Conservation (phyloP, 2,797 vertebrate species). For the Taeniopygia guttata region DNA sequence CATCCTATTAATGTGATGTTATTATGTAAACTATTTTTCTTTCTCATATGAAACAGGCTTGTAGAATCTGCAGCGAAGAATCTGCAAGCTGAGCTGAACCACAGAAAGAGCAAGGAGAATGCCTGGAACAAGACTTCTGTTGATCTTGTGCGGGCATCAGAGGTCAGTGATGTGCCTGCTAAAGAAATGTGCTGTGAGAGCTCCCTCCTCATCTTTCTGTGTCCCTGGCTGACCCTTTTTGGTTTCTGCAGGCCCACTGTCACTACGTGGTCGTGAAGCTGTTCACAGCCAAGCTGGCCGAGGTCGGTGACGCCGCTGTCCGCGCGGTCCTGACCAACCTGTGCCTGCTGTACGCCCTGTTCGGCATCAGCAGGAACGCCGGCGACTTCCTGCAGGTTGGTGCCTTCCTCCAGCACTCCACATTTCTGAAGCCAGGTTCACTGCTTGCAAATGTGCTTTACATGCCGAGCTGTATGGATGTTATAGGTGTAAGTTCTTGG, state of each 20-base stretch:
- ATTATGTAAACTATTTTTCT: background rate
- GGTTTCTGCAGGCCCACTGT: slow-evolving; percentile 87
- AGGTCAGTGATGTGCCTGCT: slow-evolving; percentile 76
- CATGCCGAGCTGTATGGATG: background rate
- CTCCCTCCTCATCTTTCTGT: background rate
- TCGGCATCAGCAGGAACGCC: slow-evolving; percentile 85
- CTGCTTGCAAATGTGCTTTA: background rate
- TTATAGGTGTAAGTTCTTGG: background rate
- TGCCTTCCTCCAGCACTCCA: background rate
- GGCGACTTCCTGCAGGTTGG: slow-evolving; percentile 93
- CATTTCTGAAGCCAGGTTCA: background rate
- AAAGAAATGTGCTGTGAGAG: background rate
- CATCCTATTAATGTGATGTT: background rate
- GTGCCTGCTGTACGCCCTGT: slow-evolving; percentile 87
- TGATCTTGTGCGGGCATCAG: slow-evolving; percentile 90
- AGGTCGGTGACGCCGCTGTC: slow-evolving; percentile 79
- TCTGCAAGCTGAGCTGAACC: slow-evolving; percentile 85
- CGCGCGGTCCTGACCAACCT: slow-evolving; percentile 83
- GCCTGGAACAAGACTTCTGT: slow-evolving; percentile 95
- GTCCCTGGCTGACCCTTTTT: background rate
- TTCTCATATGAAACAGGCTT: slow-evolving; percentile 71
- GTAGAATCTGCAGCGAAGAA: slow-evolving; percentile 89
- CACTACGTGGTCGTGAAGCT: slow-evolving; percentile 94
- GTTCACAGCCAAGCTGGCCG: slow-evolving; percentile 85
- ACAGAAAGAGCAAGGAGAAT: slow-evolving; percentile 85